Evolutionary conservation across 35 echinoderm and acorn worm genomes (phyloP).

Genomic region (Chiridota heheva): DNA sequence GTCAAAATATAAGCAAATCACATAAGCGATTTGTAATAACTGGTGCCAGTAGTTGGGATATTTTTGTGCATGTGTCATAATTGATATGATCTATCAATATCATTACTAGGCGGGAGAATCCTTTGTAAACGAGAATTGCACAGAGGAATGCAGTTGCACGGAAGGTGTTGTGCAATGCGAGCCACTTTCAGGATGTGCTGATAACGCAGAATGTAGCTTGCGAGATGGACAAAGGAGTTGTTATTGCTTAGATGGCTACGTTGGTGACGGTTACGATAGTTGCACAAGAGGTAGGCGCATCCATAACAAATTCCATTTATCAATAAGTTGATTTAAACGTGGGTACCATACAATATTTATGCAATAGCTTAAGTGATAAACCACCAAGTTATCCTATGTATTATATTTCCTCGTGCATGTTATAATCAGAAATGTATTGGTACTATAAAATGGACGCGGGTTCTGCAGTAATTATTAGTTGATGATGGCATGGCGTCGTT

Average conservation of each 20-base stretch:
- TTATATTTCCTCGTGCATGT: too few relatives aligned
- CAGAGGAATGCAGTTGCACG: not conserved
- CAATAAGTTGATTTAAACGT: not conserved
- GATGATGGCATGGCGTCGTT: too few relatives aligned
- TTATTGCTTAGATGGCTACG: conserved; percentile 44
- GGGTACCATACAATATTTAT: not conserved
- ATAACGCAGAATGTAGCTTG: conserved; percentile 32
- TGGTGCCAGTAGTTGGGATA: too few relatives aligned
- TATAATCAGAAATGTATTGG: too few relatives aligned
- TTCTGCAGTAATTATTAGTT: too few relatives aligned
- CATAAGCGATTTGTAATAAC: too few relatives aligned
- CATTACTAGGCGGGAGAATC: conserved; percentile 17
- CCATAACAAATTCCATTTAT: too few relatives aligned
- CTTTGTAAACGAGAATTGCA: conserved; percentile 10
- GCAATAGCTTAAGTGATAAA: not conserved
- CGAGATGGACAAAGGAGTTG: conserved; percentile 49
- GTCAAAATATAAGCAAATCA: too few relatives aligned
- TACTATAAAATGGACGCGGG: too few relatives aligned
- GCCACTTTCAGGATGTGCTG: not conserved
- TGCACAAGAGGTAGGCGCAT: too few relatives aligned
- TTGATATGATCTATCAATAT: too few relatives aligned
- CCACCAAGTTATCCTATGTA: not conserved
- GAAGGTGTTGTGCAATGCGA: not conserved
- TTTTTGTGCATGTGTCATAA: too few relatives aligned
- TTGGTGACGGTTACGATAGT: not conserved